phyloP scores from a whole-genome alignment of 2,113 vertebrate species.

The Labeo rohita region DNA sequence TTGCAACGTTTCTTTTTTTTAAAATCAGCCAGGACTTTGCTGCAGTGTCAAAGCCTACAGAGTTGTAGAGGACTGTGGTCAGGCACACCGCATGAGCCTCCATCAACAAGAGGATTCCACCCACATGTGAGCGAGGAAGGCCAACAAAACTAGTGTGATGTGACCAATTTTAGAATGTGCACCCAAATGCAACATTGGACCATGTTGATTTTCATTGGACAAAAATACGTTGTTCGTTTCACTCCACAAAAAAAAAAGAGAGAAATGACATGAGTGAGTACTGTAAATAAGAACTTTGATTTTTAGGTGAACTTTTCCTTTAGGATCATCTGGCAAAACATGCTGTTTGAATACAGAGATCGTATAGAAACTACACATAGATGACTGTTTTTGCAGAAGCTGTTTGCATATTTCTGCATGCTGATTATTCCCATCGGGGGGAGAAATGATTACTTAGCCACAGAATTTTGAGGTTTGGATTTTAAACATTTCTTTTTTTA shows the following conservation, averaged over 20 bases:
- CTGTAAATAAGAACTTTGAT: not conserved
- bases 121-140: not conserved
- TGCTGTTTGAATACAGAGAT: not conserved
- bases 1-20: conserved; percentile 67
- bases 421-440: conserved; percentile 53
- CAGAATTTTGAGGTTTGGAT: conserved; percentile 65
- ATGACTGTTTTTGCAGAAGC: conserved; percentile 19
- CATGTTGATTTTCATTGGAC: not conserved
- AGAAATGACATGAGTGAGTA: not conserved
- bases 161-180: conserved; percentile 2
- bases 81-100: conserved; percentile 45
- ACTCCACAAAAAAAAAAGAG: too few species aligned
- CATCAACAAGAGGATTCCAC: conserved; percentile 34
- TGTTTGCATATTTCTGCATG: conserved; percentile 24
- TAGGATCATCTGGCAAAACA: not conserved
- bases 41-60: conserved; percentile 64
- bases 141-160: not conserved
- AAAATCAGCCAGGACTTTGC: conserved; percentile 65
- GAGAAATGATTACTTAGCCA: conserved; percentile 59
- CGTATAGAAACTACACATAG: not conserved
- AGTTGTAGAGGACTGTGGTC: conserved; percentile 63
- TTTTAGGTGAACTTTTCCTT: not conserved
- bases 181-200: not conserved
- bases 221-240: not conserved
- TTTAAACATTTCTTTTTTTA: conserved; percentile 67